Base-by-base conservation (phyloP, 2,888 invertebrate genomes). In the Rhingia campestris region DNA sequence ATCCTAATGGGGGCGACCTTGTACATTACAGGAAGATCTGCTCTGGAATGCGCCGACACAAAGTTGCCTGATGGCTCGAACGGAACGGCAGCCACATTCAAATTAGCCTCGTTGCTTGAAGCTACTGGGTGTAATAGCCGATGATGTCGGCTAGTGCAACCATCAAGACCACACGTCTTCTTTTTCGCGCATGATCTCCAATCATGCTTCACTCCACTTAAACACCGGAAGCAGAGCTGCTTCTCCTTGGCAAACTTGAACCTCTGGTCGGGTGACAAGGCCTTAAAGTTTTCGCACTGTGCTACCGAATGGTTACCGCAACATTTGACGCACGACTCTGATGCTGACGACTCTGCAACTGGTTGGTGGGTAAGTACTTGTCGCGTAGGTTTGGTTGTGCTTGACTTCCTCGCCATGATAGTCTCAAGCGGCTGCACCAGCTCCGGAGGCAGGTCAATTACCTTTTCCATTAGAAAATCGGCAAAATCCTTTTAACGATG, bases 181-280 rank as follows among this genome's bases (percentile, higher is more conserved):
- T 58, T 49, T 39, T 58, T 9, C 4, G 41, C 12, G 10, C 64
- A 74, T 0, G 58, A 4, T 37, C 9, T 73, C 73, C 45, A 73
- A 7, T 63, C 30, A 30, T 63, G 63, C n/a, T 61, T 53, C n/a
- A 10, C 7, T 5, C 14, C n/a, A 0, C 58, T 61, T 33, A 61
- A 35, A 14, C 61, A 72, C 4, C 33, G 30, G n/a, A 61, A 32
- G 33, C 35, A 22, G 7, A 47, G 6, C 6, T 12, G 9, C 9
- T 59, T 53, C 4, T 53, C 22, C 9, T 49, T 58, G 0, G 32
- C 10, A 33, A 66, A 59, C 4, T 35, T 0, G 6, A 67, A 45
- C 35, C 54, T 67, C 5, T 67, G 56, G 6, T 53, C 33, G 3
- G 33, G 6, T 33, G 41, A 14, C 35, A 66, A 3, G 10, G 6